Base-by-base conservation (phyloP, 2,888 invertebrate genomes). In the Encarsia formosa region DNA sequence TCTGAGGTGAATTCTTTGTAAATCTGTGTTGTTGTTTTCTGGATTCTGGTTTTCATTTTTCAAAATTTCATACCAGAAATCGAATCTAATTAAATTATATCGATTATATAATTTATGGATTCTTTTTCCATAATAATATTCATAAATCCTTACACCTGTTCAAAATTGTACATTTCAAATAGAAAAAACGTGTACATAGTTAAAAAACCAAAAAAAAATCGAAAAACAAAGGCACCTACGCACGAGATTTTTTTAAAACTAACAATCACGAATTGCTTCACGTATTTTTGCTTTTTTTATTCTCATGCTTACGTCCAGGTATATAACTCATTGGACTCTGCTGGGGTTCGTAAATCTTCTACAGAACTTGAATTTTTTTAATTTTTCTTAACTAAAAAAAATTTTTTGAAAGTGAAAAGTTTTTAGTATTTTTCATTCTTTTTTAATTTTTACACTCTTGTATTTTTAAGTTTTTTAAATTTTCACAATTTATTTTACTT, bases 301-400 rank as follows among this genome's bases (percentile, higher is more conserved):
- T 59, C 47, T 52, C 59, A 60, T 37, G 64, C 65, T 65, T 65
- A 59, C 60, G 60, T 54, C 57, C 61, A 65, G 64, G 59, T 66
- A 58, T 70, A 65, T 59, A 66, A 66, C 63, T 67, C 61, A 50
- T 55, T 65, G 61, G 63, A 69, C 55, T 63, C 63, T 57, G 56
- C 62, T 48, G 64, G 64, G 65, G 64, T 67, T 65, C 61, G 64
- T 67, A 52, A 49, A 55, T 46, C 16, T 43, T 16, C 23, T 42
- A 39, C 32, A 50, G 29, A 41, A 44, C 13, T 29, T 39, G 15
- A 15, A 35, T 20, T 37, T 15, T 39, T 44, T 20, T 6, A 8
- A 20, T 5, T 37, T 38, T 22, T 39, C 4, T 24, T 8, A 9
- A 34, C 13, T 16, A 6, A 3, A 39, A 24, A 38, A 24, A 35